Evolutionary conservation across 92 coral and sea anemone species (phyloP), one percentile per base, ranked within the genome.

Genomic region (Nematostella vectensis): DNA sequence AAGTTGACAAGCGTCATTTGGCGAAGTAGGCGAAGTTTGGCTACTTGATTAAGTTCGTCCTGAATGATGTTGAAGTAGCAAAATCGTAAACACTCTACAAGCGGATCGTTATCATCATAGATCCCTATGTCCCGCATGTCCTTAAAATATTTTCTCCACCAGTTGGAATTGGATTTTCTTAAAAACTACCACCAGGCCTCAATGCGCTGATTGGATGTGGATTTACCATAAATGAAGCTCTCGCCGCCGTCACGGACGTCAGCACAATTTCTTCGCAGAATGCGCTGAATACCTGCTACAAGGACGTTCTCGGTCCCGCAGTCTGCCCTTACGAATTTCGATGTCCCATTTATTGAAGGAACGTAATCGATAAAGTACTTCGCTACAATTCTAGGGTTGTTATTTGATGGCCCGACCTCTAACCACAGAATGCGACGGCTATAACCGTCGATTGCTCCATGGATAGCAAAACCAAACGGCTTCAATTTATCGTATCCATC

Each of bases 111-210:
- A 33, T 55, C 61, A 31, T 15, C 38, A 24, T 2, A 55, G 1
- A 11, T 15, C 1, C 61, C 61, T 15, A 17, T n/a, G 22, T 55
- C 61, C 10, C 61, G 38, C 23, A 55, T 8, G 37, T 55, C 61
- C 23, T 55, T 55, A 10, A 55, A 55, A 10, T 11, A 55, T 0
- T 55, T 28, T 11, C 28, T 28, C 61, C 61, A 55, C 61, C 61
- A 55, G 23, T 24, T 30, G 12, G 61, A 23, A 29, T 26, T 4
- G n/a, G n/a, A n/a, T n/a, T n/a, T n/a, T n/a, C n/a, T n/a, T n/a
- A n/a, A n/a, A n/a, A n/a, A n/a, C n/a, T n/a, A 29, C 60, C 60
- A 54, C 60, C 57, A 50, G 4, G 57, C 57, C 27, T 50, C 57
- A 3, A 50, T 50, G 2, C 57, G 22, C 57, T 50, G 57, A 50